These are phyloP conservation scores for Carterocephalus palaemon DNA, from an alignment of 2,888 invertebrate genomes.

Conservation along the genomic window DNA sequence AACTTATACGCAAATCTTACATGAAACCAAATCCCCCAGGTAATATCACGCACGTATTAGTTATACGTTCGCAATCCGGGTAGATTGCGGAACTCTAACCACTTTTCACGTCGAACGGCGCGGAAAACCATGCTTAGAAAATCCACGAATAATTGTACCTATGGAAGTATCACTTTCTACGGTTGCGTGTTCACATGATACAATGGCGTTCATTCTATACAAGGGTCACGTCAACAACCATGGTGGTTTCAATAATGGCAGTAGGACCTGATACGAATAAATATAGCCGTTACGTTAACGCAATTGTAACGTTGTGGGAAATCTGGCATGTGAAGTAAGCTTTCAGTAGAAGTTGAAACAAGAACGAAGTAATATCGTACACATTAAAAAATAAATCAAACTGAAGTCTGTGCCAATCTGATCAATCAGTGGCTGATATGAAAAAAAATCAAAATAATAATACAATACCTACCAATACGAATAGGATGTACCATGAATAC, in stretches of 20 bases:
- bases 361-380: too few species aligned
- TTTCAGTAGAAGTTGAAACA: too few species aligned
- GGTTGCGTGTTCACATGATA: constrained; percentile 32
- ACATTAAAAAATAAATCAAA: too few species aligned
- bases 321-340: too few species aligned
- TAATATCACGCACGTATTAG: background rate
- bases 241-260: constrained; percentile 24
- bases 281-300: constrained; percentile 14
- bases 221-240: constrained; percentile 24
- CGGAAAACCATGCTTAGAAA: constrained; percentile 23
- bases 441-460: too few species aligned
- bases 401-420: too few species aligned
- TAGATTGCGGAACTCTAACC: constrained; percentile 1
- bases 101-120: constrained; percentile 11
- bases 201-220: constrained; percentile 27
- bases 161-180: constrained; percentile 35
- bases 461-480: too few species aligned
- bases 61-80: too few species aligned
- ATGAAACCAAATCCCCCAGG: background rate
- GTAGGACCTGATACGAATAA: constrained; percentile 27
- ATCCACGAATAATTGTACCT: constrained; percentile 26
- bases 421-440: too few species aligned
- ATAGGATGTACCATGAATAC: too few species aligned
- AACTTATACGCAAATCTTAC: background rate
- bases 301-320: constrained; percentile 13